Base-by-base conservation (phyloP, 2,888 invertebrate genomes). In the Heliconius sara region DNA sequence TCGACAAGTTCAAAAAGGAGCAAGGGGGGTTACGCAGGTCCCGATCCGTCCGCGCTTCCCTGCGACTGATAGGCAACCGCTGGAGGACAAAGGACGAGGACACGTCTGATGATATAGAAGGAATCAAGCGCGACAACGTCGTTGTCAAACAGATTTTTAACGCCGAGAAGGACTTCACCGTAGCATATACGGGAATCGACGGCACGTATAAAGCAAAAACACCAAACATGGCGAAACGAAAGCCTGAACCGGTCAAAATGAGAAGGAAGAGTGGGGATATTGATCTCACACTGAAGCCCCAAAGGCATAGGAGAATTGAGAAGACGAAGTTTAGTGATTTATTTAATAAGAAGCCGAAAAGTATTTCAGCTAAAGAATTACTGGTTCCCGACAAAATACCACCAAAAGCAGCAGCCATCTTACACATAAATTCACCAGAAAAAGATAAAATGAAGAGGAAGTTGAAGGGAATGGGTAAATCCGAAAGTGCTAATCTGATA, bases 31-130 rank as follows among this genome's bases (percentile, higher is more conserved):
- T 94, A 85, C 96, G 96, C 84, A 96, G 97, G 84, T 96, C 97
- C 84, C 96, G 96, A 90, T 97, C 97, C 84, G 97, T 97, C 88
- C 96, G 97, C 86, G 96, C 97, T 84, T 97, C 97, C 84, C 92
- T 97, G 84, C 96, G 97, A 84, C 91, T 96, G 89, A 96, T 97
- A 81, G 96, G 96, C 81, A 95, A 96, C 86, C 96, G 96, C 89
- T 96, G 96, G 93, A 95, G 96, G 85, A 89, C 87, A 78, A 94
- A 93, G 82, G 95, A 94, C 84, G 95, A 93, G 74, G 92, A 91
- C 79, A 83, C 90, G 19, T 82, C 89, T 57, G 92, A 91, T 63
- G 90, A 92, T 68, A 86, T 91, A 39, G 91, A 93, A 65, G 87
- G 89, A 63, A 88, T 92, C 82, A 93, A 93, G 84, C 90, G 88